A percentile compares a stretch with the other conserved stretches of the same genome.
Conservation (phyloP, 2,888 invertebrate genomes). For the Strigamia crassipes region DNA sequence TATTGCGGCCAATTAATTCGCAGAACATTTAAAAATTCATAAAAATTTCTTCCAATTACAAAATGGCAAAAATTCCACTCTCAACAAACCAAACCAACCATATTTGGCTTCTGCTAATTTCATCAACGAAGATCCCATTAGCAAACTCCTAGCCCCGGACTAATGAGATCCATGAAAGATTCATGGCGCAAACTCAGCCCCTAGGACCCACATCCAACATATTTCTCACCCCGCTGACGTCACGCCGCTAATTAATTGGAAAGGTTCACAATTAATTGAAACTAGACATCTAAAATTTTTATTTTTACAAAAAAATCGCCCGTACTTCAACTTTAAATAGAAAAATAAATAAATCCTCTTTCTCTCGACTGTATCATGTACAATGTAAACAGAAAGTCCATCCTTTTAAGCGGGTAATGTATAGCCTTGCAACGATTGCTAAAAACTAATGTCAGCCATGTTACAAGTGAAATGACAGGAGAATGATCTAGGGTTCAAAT, state of each 20-base stretch:
- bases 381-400: background rate
- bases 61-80: conserved; percentile 6
- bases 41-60: background rate
- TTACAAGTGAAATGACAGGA: conserved; percentile 20
- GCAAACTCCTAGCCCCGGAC: conserved; percentile 7
- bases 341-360: background rate
- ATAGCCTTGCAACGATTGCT: background rate
- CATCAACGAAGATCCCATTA: conserved; percentile 30
- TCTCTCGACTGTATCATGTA: background rate
- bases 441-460: conserved; percentile 21
- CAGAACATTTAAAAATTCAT: background rate
- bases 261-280: conserved; percentile 1
- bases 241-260: background rate
- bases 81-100: conserved; percentile 7
- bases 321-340: background rate
- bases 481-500: conserved; percentile 30
- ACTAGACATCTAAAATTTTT: background rate
- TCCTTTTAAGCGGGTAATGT: background rate
- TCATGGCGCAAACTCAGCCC: conserved; percentile 29
- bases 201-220: conserved; percentile 31
- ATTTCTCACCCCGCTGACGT: conserved; percentile 30
- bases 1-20: background rate
- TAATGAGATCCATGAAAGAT: conserved; percentile 35
- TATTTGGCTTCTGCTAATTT: conserved; percentile 24
- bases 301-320: background rate